These are phyloP conservation scores for Dolomedes plantarius DNA, from an alignment of 2,888 invertebrate genomes.

Conservation along the genomic window DNA sequence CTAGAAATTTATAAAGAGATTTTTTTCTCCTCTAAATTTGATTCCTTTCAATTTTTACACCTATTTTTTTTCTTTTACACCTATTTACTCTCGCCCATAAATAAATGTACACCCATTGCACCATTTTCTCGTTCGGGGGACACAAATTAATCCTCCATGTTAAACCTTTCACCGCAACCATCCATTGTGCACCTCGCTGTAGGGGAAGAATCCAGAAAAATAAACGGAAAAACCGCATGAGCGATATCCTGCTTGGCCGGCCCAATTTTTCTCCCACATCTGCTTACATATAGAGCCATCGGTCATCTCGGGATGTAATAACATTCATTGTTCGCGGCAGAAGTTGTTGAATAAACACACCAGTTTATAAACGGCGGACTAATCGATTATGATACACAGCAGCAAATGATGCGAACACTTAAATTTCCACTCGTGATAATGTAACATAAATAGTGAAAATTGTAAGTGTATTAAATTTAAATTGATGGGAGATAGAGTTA, in stretches of 20 bases:
- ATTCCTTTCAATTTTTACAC: too few species aligned
- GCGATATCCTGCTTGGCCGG: neutral
- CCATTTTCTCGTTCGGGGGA: neutral
- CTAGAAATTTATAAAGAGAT: too few species aligned
- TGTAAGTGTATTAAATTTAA: neutral
- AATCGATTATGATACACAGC: neutral
- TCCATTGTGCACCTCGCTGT: neutral
- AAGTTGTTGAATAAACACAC: neutral
- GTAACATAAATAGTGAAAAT: neutral
- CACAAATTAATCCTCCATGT: slow-evolving; percentile 18
- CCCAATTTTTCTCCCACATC: slow-evolving; percentile 27
- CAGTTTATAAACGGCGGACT: neutral
- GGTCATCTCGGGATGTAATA: slow-evolving; percentile 41
- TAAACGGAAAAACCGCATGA: slow-evolving; percentile 14
- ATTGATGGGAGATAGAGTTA: too few species aligned
- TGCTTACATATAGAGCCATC: slow-evolving; percentile 43
- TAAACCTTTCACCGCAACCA: slow-evolving; percentile 14
- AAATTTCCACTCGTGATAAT: neutral
- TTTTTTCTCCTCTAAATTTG: too few species aligned
- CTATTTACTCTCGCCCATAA: neutral
- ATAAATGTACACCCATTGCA: slow-evolving; percentile 6
- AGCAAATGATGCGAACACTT: neutral
- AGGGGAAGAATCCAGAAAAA: slow-evolving; percentile 12
- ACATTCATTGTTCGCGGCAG: slow-evolving; percentile 5
- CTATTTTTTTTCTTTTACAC: too few species aligned